Conservation (phyloP, 2,888 invertebrate species). For the Drosophila percnosoma region DNA sequence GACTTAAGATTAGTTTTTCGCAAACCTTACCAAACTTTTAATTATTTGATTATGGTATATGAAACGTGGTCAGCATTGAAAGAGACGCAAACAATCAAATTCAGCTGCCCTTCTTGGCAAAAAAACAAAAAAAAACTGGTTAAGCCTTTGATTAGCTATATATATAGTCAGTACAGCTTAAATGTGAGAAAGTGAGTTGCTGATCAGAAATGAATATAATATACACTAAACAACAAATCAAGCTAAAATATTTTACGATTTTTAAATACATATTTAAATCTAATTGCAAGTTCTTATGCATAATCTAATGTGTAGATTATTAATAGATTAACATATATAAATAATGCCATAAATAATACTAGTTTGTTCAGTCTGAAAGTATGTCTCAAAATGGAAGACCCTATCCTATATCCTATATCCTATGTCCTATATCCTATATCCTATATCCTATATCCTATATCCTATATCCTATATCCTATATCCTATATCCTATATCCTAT, state of each 20-base stretch:
- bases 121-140: not conserved
- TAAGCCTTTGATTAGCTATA: not conserved
- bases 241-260: not conserved
- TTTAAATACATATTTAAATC: not conserved
- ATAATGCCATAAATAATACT: not conserved
- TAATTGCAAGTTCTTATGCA: not conserved
- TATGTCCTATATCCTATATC: too few relatives aligned
- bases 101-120: not conserved
- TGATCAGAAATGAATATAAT: not conserved
- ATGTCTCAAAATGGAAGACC: not conserved
- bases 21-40: not conserved
- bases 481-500: too few relatives aligned
- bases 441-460: too few relatives aligned
- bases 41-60: not conserved
- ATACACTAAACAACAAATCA: not conserved
- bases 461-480: too few relatives aligned
- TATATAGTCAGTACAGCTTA: not conserved
- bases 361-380: not conserved
- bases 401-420: too few relatives aligned
- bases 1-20: not conserved
- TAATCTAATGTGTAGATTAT: not conserved
- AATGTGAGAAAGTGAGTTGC: not conserved
- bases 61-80: not conserved
- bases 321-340: not conserved
- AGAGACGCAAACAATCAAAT: not conserved